Evolutionary conservation across 2,888 invertebrate genomes (phyloP).

Genomic region (Embidobia sp.): DNA sequence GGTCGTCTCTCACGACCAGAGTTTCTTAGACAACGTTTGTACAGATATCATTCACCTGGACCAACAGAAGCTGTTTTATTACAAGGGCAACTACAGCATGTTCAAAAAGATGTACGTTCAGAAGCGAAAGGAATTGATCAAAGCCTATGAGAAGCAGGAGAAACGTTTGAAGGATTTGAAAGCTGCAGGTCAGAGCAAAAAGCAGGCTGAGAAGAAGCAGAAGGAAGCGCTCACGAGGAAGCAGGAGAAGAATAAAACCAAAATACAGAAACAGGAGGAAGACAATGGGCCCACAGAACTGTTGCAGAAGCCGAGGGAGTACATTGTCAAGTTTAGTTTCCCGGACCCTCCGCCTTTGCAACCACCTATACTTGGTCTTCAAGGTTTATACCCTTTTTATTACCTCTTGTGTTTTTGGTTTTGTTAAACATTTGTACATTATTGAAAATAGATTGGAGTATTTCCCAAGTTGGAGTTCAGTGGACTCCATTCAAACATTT

Average conservation of each 20-base stretch:
- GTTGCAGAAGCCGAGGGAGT: conserved; percentile 95
- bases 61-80: conserved; percentile 95
- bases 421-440: neutral
- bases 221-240: conserved; percentile 95
- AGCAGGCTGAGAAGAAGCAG: conserved; percentile 97
- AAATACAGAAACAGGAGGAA: conserved; percentile 90
- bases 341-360: conserved; percentile 98
- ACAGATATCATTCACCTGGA: conserved; percentile 99
- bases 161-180: conserved; percentile 97
- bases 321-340: conserved; percentile 98
- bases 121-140: conserved; percentile 96
- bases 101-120: conserved; percentile 99
- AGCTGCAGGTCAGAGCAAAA: conserved; percentile 96
- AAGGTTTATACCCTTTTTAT: conserved; percentile 87
- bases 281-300: conserved; percentile 91
- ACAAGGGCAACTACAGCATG: conserved; percentile 98
- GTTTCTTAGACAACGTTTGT: conserved; percentile 99
- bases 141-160: conserved; percentile 99
- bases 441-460: too few species aligned
- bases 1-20: conserved; percentile 99
- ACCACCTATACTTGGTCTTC: conserved; percentile 97
- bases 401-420: too few species aligned
- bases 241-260: conserved; percentile 94
- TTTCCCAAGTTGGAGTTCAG: too few species aligned
- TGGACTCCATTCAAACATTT: too few species aligned